phyloP scores from a whole-genome alignment of 1,140 invertebrate species.

The Trachymyrmex septentrionalis region DNA sequence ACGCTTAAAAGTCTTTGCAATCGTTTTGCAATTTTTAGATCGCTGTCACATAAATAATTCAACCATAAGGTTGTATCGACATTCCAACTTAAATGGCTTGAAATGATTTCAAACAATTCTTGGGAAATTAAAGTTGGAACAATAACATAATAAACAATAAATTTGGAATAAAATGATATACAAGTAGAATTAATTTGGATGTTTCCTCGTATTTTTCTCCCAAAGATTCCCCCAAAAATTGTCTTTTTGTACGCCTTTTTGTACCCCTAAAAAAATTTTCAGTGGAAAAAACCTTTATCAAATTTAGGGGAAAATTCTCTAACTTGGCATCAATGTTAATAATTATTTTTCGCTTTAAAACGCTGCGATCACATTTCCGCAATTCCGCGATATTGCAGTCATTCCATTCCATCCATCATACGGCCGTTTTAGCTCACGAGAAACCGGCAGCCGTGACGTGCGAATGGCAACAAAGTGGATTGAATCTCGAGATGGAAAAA shows the following conservation, averaged over 20 bases:
- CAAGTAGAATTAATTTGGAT: not conserved
- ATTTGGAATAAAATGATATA: not conserved
- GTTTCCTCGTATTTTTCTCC: too few relatives aligned
- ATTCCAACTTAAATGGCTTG: too few relatives aligned
- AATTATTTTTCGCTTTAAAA: slow-evolving; percentile 19
- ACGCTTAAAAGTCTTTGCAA: not conserved
- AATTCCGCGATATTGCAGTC: not conserved
- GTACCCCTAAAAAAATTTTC: too few relatives aligned
- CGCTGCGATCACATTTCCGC: slow-evolving; percentile 10
- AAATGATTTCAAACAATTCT: not conserved
- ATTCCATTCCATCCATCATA: slow-evolving; percentile 32
- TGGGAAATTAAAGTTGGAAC: not conserved
- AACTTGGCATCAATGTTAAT: not conserved
- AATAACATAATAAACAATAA: too few relatives aligned
- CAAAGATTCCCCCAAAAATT: too few relatives aligned
- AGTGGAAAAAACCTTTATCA: too few relatives aligned
- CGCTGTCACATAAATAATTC: not conserved
- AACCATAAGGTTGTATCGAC: too few relatives aligned
- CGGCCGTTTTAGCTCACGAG: slow-evolving; percentile 4
- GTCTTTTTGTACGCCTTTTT: too few relatives aligned
- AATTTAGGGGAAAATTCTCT: too few relatives aligned
- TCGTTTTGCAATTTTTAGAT: not conserved
- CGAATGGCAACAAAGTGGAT: slow-evolving; percentile 35
- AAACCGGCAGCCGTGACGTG: slow-evolving; percentile 20
- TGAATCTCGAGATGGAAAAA: slow-evolving; percentile 52